Evolutionary conservation across 2,113 vertebrate species (phyloP).

Genomic region (Suncus etruscus): DNA sequence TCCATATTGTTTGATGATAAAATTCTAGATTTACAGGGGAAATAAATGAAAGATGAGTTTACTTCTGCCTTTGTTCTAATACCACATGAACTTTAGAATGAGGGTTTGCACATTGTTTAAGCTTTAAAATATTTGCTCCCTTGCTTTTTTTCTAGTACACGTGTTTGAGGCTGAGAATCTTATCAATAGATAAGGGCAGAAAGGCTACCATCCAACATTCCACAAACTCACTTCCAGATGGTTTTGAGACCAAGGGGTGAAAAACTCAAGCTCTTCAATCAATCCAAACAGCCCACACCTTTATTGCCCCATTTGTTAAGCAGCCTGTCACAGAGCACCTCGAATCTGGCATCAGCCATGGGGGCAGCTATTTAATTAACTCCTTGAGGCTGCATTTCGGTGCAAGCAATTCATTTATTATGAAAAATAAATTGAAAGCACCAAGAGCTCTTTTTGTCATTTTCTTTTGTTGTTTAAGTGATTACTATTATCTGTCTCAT

Average conservation of each 20-base stretch:
- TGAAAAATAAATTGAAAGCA: slow-evolving; percentile 81
- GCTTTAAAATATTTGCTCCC: slow-evolving; percentile 77
- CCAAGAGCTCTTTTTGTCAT: slow-evolving; percentile 30
- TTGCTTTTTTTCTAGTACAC: slow-evolving; percentile 50
- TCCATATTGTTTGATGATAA: neutral
- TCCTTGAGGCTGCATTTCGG: slow-evolving; percentile 84
- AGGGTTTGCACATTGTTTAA: slow-evolving; percentile 65
- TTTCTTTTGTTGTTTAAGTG: slow-evolving; percentile 65
- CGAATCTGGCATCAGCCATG: slow-evolving; percentile 81
- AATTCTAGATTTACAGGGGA: neutral
- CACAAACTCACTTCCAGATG: slow-evolving; percentile 86
- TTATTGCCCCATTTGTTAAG: slow-evolving; percentile 87
- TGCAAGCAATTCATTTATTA: slow-evolving; percentile 79
- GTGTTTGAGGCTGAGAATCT: slow-evolving; percentile 82
- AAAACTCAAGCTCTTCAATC: slow-evolving; percentile 83
- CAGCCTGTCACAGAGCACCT: slow-evolving; percentile 78
- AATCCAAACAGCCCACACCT: slow-evolving; percentile 81
- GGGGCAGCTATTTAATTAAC: slow-evolving; percentile 86
- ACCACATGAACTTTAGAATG: slow-evolving; percentile 45
- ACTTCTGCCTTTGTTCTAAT: slow-evolving; percentile 7
- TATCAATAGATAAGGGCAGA: slow-evolving; percentile 85
- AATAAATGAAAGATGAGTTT: neutral
- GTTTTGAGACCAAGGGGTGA: slow-evolving; percentile 79
- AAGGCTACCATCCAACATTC: slow-evolving; percentile 85
- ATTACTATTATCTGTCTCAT: slow-evolving; percentile 84